Evolutionary conservation across 2,888 invertebrate genomes (phyloP).

Genomic region (Noctua janthe): DNA sequence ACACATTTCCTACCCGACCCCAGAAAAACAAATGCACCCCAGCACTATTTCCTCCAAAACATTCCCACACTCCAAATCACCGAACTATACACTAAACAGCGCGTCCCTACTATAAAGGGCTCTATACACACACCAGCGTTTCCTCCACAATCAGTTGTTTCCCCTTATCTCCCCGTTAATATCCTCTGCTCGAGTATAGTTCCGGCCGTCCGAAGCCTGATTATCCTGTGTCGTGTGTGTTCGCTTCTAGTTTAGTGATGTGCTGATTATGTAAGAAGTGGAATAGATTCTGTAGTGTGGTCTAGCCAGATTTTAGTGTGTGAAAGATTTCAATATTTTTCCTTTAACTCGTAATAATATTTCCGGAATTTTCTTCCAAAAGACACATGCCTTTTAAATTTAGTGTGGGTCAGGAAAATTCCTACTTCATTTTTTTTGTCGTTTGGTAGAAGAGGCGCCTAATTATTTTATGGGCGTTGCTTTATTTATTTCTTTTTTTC

Average conservation of each 20-base stretch:
- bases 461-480: neutral
- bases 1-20: slow-evolving; percentile 14
- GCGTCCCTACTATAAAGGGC: slow-evolving; percentile 56
- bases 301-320: neutral
- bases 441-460: neutral
- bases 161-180: slow-evolving; percentile 70
- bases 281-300: neutral
- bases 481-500: no score
- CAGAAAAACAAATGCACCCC: slow-evolving; percentile 38
- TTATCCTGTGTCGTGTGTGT: slow-evolving; percentile 61
- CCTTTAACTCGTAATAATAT: neutral
- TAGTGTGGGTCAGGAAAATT: neutral
- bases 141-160: slow-evolving; percentile 71
- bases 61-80: slow-evolving; percentile 65
- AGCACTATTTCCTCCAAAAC: slow-evolving; percentile 44
- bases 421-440: neutral
- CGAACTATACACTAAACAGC: slow-evolving; percentile 57
- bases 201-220: slow-evolving; percentile 67
- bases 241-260: slow-evolving; percentile 38
- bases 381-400: neutral
- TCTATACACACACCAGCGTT: slow-evolving; percentile 56
- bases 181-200: slow-evolving; percentile 69
- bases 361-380: neutral
- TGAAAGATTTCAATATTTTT: neutral
- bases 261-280: slow-evolving; percentile 36